Conservation (phyloP, 2,113 vertebrate genomes). For the Bufo gargarizans region DNA sequence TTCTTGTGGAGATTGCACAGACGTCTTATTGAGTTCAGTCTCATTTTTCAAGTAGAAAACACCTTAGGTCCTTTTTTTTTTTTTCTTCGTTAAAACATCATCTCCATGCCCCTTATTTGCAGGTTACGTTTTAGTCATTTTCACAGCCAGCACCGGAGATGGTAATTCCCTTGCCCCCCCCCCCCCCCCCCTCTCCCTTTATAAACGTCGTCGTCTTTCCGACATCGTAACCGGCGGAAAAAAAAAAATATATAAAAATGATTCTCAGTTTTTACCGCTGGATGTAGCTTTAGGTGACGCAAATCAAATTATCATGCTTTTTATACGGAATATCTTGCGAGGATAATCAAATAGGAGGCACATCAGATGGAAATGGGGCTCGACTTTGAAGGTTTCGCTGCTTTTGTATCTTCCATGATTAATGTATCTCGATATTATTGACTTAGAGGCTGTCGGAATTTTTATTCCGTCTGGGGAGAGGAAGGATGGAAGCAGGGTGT, state of each 20-base stretch:
- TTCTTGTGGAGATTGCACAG: constrained; percentile 51
- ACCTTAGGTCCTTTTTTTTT: background rate
- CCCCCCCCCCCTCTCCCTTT: too few relatives aligned
- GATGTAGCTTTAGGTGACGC: background rate
- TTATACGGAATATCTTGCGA: background rate
- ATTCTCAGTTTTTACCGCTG: background rate
- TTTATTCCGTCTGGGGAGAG: constrained; percentile 11
- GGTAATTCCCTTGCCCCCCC: background rate
- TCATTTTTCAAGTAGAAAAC: constrained; percentile 25
- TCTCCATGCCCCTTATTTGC: constrained; percentile 4
- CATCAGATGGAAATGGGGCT: background rate
- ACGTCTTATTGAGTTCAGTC: constrained; percentile 26
- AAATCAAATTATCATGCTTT: background rate
- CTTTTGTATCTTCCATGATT: constrained; percentile 31
- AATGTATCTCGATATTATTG: constrained; percentile 38
- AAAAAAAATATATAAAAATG: background rate
- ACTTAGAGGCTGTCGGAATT: constrained; percentile 8
- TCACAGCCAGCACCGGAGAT: background rate
- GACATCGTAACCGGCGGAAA: too few relatives aligned
- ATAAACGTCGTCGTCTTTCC: background rate
- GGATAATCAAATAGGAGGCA: constrained; percentile 11
- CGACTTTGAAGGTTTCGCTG: background rate
- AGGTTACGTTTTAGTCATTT: background rate
- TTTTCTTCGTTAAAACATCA: constrained; percentile 22
- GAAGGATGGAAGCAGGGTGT: background rate